Percentiles rank a stretch among this genome's conserved stretches.
phyloP scores from a whole-genome alignment of 2,113 vertebrate genomes.

The Thalassarche chlororhynchos region DNA sequence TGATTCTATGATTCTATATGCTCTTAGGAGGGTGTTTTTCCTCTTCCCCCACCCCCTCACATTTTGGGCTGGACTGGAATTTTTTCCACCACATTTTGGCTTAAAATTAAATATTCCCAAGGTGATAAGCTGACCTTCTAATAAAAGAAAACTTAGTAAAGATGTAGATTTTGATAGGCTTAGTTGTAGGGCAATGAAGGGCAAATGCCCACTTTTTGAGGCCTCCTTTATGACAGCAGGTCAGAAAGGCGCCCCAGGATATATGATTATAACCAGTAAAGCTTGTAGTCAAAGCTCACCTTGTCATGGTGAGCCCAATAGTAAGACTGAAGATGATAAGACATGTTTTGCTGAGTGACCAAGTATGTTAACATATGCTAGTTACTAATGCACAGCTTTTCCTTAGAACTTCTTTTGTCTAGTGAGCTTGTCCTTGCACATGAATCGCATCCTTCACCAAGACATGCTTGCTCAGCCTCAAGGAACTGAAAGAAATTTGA shows the following conservation, averaged over 20 bases:
- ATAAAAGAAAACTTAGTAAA: neutral
- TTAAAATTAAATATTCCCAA: neutral
- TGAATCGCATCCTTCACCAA: neutral
- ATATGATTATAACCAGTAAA: neutral
- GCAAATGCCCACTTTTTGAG: neutral
- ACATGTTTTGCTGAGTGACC: neutral
- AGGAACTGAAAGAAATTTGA: neutral
- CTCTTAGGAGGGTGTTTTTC: neutral
- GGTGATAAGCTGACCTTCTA: neutral
- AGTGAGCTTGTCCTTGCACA: neutral
- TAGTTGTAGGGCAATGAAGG: neutral
- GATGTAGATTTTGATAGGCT: neutral
- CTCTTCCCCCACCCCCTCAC: rapidly evolving
- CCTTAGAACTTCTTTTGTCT: neutral
- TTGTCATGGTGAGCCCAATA: neutral
- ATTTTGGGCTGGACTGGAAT: neutral
- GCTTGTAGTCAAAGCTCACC: neutral
- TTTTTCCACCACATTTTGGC: neutral
- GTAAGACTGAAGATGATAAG: neutral
- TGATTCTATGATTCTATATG: neutral
- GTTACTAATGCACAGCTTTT: neutral
- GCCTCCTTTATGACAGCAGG: neutral
- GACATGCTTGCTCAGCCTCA: neutral
- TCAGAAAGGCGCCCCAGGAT: neutral
- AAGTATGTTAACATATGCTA: neutral